phyloP scores from a whole-genome alignment of 2,797 vertebrate genomes.

The Borostomias antarcticus region DNA sequence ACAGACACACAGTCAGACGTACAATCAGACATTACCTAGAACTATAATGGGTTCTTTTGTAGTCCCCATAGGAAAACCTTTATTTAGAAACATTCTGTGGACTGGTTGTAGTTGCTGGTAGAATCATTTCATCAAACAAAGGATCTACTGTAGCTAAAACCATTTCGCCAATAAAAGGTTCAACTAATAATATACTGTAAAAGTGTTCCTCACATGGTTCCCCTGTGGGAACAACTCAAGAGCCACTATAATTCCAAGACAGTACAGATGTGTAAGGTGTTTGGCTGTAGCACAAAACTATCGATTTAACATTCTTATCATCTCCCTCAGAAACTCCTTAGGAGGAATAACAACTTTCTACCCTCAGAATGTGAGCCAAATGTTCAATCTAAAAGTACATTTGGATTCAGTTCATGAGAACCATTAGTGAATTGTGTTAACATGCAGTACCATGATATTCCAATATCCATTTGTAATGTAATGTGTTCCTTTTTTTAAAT shows the following conservation, averaged over 20 bases:
- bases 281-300: background rate
- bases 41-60: background rate
- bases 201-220: too few relatives aligned
- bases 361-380: background rate
- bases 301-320: background rate
- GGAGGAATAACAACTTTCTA: background rate
- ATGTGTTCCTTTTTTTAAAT: background rate
- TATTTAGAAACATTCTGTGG: background rate
- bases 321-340: background rate
- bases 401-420: constrained; percentile 3
- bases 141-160: background rate
- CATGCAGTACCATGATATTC: too few relatives aligned
- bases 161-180: too few relatives aligned
- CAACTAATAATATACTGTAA: too few relatives aligned
- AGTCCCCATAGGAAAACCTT: background rate
- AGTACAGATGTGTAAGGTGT: too few relatives aligned
- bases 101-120: background rate
- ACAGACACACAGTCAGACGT: too few relatives aligned
- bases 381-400: background rate
- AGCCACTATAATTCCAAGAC: too few relatives aligned
- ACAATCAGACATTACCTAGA: background rate
- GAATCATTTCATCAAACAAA: background rate
- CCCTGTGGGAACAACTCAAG: too few relatives aligned
- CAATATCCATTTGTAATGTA: constrained; percentile 3
- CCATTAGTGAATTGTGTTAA: background rate